Evolutionary conservation across 2,797 vertebrate species (phyloP).

Genomic region (Anabas testudineus): DNA sequence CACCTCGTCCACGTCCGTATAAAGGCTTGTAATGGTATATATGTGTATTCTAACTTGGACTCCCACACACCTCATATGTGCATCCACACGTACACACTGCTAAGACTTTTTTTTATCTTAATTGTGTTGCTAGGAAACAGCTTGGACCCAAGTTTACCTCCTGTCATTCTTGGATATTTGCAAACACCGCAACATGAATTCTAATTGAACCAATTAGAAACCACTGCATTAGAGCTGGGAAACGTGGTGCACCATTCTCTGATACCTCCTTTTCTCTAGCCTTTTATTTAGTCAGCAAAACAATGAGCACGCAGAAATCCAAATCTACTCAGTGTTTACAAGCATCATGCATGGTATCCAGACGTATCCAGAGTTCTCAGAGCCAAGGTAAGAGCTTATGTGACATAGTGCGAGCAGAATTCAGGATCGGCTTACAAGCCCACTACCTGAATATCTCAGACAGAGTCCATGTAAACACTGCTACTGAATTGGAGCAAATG

Average conservation of each 20-base stretch:
- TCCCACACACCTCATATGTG: not conserved
- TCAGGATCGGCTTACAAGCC: conserved; percentile 20
- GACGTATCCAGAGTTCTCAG: conserved; percentile 1
- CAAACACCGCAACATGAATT: not conserved
- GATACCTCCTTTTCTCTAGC: not conserved
- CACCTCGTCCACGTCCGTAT: too few relatives aligned
- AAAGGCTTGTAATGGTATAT: too few relatives aligned
- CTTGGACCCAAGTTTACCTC: conserved; percentile 14
- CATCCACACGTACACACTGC: not conserved
- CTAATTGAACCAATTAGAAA: conserved; percentile 18
- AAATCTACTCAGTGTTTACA: not conserved
- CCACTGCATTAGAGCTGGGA: not conserved
- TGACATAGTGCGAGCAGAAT: not conserved
- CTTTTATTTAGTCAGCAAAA: conserved; percentile 1
- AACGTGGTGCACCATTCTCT: not conserved
- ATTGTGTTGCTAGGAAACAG: conserved; percentile 25
- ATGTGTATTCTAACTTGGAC: conserved; percentile 27
- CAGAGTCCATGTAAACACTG: conserved; percentile 35
- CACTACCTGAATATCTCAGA: conserved; percentile 23
- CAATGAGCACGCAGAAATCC: not conserved
- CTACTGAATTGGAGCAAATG: conserved; percentile 38
- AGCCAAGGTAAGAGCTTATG: conserved; percentile 23
- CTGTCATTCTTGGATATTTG: conserved; percentile 10
- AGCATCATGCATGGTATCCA: not conserved
- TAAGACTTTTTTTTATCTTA: conserved; percentile 4